Percentiles rank a stretch among this genome's conserved stretches.
These are phyloP conservation scores for Myioborus miniatus DNA, from an alignment of 2,797 vertebrate genomes.

Conservation along the genomic window DNA sequence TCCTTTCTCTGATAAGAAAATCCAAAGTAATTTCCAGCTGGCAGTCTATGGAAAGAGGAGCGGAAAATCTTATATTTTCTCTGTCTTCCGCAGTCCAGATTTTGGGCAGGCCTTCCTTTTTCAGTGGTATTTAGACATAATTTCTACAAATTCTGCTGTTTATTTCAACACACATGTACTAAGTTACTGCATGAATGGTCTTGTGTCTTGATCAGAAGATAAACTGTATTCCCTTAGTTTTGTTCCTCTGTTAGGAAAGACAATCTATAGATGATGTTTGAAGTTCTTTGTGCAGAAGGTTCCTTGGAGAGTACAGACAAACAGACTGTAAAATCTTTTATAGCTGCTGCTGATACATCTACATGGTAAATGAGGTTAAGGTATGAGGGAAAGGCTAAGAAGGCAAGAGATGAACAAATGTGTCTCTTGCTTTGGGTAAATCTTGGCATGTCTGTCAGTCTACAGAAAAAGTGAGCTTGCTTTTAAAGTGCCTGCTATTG, in stretches of 20 bases:
- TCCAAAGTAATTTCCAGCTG: neutral
- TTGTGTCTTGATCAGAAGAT: neutral
- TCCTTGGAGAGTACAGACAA: neutral
- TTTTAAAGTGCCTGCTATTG: neutral
- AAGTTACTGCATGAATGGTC: neutral
- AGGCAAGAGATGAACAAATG: accelerated
- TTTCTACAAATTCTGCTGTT: neutral
- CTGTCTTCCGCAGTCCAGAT: neutral
- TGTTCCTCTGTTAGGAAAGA: neutral
- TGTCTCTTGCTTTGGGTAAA: neutral
- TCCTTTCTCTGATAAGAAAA: neutral
- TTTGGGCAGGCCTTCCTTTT: neutral
- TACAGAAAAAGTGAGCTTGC: neutral
- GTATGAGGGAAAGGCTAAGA: neutral
- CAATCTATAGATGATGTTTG: accelerated
- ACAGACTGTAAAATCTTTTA: neutral
- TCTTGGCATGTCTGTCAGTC: neutral
- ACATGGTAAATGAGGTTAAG: neutral
- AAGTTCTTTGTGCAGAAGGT: neutral
- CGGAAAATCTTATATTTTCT: neutral
- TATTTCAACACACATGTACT: neutral
- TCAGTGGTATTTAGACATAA: neutral
- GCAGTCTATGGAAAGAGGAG: neutral
- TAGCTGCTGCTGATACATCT: neutral
- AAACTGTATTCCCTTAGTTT: neutral